Evolutionary conservation across 2,888 invertebrate genomes (phyloP), one percentile per base, ranked within the genome.

Genomic region (Miltochrista miniata): DNA sequence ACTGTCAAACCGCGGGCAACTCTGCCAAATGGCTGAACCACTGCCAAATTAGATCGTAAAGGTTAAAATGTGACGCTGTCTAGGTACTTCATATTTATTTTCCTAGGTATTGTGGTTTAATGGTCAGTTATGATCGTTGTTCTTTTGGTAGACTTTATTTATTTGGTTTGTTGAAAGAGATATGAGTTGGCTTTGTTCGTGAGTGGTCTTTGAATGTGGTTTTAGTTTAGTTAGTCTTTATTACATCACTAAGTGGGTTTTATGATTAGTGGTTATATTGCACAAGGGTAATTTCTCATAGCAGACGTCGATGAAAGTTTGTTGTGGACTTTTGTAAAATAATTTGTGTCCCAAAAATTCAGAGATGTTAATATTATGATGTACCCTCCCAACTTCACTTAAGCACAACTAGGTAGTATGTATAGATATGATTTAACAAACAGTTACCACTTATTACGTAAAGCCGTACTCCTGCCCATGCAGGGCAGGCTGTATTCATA

Each of bases 31-130:
- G 76, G 74, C 73, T 58, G 55, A 45, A 36, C 57, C 74, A 61
- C 61, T 84, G 88, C 88, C 88, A 88, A 88, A 88, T 86, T 81
- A 81, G 73, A 77, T 82, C 83, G 75, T 88, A 83, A 85, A 88
- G 88, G 88, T 87, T 86, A 85, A 87, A 78, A 79, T 78, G 80
- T 70, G 71, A 70, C 74, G 66, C 60, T 59, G 60, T 59, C 55
- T 56, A 69, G 67, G 64, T 64, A 70, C 68, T 64, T 55, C 13
- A 48, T 68, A 68, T 62, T 70, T 61, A 59, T 67, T 61, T 60
- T 51, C 54, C 57, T 61, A 61, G 58, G 45, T 50, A 59, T 55
- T 52, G 48, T 44, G 18, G 41, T 33, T 33, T 53, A 48, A 53
- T 48, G 48, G 12, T 12, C 35, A 12, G 39, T 40, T 48, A 52